Evolutionary conservation across 35 echinoderm and acorn worm species (phyloP).

Genomic region (Apostichopus californicus): DNA sequence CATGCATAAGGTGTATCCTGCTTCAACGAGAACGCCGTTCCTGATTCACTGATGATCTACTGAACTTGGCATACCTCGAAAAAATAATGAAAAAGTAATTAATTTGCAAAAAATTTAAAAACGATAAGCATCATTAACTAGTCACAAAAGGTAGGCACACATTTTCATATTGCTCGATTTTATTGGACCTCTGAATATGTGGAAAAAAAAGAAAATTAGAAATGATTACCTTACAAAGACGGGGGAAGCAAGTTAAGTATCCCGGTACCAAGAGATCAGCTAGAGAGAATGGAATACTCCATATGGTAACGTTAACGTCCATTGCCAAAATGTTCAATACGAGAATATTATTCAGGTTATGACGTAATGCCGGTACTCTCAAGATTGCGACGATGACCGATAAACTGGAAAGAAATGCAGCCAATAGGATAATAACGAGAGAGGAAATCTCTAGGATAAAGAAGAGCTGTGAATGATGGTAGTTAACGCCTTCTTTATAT

Average conservation of each 20-base stretch:
- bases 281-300: background rate
- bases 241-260: background rate
- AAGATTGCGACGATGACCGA: constrained; percentile 24
- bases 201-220: background rate
- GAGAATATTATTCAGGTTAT: constrained; percentile 7
- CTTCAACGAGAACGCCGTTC: too few species aligned
- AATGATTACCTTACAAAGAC: constrained; percentile 14
- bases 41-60: too few species aligned
- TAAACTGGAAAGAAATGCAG: background rate
- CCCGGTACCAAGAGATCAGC: background rate
- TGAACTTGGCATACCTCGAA: too few species aligned
- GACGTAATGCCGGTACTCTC: background rate
- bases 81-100: too few species aligned
- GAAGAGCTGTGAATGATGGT: background rate
- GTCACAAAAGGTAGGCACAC: too few species aligned
- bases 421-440: background rate
- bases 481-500: background rate
- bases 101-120: too few species aligned
- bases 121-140: too few species aligned
- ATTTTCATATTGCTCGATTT: too few species aligned
- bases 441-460: background rate
- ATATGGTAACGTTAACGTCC: background rate
- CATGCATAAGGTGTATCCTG: too few species aligned
- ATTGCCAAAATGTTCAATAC: background rate
- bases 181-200: background rate